phyloP scores from a whole-genome alignment of 1,140 invertebrate genomes.

The Acromyrmex heyeri region DNA sequence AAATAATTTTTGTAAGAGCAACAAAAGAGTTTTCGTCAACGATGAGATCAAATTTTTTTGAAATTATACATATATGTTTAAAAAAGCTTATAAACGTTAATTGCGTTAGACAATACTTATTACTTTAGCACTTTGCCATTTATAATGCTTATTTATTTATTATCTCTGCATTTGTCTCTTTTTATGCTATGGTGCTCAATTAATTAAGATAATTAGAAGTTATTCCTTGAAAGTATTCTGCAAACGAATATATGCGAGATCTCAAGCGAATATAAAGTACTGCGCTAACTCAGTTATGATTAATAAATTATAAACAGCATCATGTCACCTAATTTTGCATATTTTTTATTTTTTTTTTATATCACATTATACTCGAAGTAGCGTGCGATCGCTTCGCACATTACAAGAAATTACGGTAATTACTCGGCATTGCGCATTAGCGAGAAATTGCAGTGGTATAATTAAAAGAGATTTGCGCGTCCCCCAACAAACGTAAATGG shows the following conservation, averaged over 20 bases:
- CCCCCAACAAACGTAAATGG: slow-evolving; percentile 45
- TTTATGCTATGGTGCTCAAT: slow-evolving; percentile 6
- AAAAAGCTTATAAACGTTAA: not conserved
- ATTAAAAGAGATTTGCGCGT: slow-evolving; percentile 54
- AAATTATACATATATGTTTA: not conserved
- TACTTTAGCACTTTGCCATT: not conserved
- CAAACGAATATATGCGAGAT: slow-evolving; percentile 13
- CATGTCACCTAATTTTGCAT: slow-evolving; percentile 31
- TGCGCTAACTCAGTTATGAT: slow-evolving; percentile 16
- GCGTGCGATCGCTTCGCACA: slow-evolving; percentile 15
- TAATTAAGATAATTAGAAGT: slow-evolving; percentile 68
- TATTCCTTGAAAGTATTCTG: not conserved
- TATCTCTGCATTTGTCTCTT: not conserved
- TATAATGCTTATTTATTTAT: slow-evolving; percentile 13
- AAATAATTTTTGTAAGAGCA: not conserved
- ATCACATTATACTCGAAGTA: not conserved
- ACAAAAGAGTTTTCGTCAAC: not conserved
- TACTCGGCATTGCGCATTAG: slow-evolving; percentile 26
- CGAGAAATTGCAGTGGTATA: slow-evolving; percentile 20
- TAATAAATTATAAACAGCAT: slow-evolving; percentile 49
- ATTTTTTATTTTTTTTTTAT: slow-evolving; percentile 37
- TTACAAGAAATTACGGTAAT: slow-evolving; percentile 42
- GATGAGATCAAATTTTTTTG: not conserved
- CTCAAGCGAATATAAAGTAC: slow-evolving; percentile 36
- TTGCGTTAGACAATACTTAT: not conserved